These are phyloP conservation scores for Dolichotis patagonum DNA, from an alignment of 2,113 vertebrate genomes.

Conservation along the genomic window DNA sequence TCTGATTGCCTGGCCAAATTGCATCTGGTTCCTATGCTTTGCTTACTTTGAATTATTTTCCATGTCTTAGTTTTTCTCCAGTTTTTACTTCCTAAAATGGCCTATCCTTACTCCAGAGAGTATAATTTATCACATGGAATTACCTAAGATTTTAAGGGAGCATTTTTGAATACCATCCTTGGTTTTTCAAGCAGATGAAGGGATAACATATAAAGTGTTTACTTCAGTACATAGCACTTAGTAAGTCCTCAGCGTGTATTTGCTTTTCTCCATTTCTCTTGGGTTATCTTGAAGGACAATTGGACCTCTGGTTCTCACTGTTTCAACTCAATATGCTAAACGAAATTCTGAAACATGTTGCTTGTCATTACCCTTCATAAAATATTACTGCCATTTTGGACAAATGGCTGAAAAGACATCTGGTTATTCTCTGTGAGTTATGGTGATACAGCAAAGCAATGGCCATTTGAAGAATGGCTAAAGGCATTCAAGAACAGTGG, in stretches of 20 bases:
- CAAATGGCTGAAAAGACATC: constrained; percentile 55
- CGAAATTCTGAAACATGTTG: constrained; percentile 37
- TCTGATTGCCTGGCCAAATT: not conserved
- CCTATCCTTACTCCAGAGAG: not conserved
- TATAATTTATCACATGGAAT: not conserved
- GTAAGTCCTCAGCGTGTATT: not conserved
- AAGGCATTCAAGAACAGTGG: constrained; percentile 45
- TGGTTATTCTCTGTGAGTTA: constrained; percentile 57
- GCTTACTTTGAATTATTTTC: not conserved
- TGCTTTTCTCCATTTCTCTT: not conserved
- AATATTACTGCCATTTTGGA: constrained; percentile 21
- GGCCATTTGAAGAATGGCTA: constrained; percentile 60
- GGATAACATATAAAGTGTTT: not conserved
- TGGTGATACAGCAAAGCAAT: constrained; percentile 33
- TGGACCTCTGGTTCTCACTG: not conserved
- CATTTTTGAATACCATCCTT: not conserved
- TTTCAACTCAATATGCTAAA: constrained; percentile 17
- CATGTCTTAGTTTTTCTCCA: not conserved
- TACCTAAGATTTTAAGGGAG: not conserved
- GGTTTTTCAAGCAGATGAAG: not conserved
- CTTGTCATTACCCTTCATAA: constrained; percentile 40
- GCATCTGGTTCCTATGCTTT: not conserved
- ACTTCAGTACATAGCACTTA: not conserved
- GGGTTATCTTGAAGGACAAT: constrained; percentile 5
- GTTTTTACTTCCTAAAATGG: not conserved